Evolutionary conservation across 2,113 vertebrate species (phyloP).

Genomic region (Tricholaema leucomelas): DNA sequence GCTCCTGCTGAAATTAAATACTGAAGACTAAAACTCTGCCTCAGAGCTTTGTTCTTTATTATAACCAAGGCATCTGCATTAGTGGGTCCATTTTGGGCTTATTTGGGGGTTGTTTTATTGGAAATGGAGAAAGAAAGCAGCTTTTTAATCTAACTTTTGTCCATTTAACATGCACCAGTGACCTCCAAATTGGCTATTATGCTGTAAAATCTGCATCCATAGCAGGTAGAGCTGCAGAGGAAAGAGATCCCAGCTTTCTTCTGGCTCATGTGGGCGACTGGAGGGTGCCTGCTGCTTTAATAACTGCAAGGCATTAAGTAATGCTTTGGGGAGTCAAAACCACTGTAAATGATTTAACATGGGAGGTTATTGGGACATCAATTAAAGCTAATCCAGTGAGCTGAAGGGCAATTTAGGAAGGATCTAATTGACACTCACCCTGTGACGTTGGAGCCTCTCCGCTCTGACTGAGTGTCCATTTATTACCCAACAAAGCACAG

Average conservation of each 20-base stretch:
- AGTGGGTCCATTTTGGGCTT: not conserved
- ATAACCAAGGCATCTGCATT: not conserved
- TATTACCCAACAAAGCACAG: slow-evolving; percentile 40
- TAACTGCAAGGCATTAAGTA: slow-evolving; percentile 37
- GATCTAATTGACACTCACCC: not conserved
- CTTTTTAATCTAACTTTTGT: not conserved
- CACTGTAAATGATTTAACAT: slow-evolving; percentile 45
- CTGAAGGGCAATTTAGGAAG: slow-evolving; percentile 41
- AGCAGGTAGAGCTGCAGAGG: not conserved
- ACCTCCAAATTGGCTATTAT: not conserved
- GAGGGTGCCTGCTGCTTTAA: not conserved
- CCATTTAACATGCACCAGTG: not conserved
- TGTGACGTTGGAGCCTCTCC: not conserved
- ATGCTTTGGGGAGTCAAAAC: slow-evolving; percentile 37
- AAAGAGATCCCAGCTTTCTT: not conserved
- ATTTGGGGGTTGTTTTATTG: not conserved
- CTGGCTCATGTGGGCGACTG: not conserved
- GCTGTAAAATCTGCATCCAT: not conserved
- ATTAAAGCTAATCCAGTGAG: slow-evolving; percentile 50
- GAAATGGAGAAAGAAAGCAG: not conserved
- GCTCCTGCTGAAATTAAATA: not conserved
- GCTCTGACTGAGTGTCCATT: slow-evolving; percentile 42
- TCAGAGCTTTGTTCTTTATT: not conserved
- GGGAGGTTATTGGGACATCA: slow-evolving; percentile 38
- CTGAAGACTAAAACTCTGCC: not conserved